Conservation (phyloP, 2,888 invertebrate species). For the Oscheius myriophilus region DNA sequence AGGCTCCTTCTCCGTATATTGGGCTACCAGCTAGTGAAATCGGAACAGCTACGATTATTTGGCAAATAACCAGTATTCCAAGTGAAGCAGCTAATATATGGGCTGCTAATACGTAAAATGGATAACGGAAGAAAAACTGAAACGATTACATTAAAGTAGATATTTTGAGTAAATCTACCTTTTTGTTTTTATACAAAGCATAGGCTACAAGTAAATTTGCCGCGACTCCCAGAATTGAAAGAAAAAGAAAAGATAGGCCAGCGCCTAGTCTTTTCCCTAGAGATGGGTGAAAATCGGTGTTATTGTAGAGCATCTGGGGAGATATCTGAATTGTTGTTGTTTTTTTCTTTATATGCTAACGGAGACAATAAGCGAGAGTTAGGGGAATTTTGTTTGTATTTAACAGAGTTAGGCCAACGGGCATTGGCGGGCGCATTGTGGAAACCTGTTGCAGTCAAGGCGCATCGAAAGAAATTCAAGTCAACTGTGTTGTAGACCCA, state of each 20-base stretch:
- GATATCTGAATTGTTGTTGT: conserved; percentile 11
- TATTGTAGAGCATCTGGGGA: conserved; percentile 9
- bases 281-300: conserved; percentile 18
- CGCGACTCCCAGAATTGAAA: conserved; percentile 4
- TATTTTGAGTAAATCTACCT: conserved; percentile 7
- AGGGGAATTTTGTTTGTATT: background rate
- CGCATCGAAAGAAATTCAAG: too few relatives aligned
- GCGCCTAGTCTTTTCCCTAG: conserved; percentile 23
- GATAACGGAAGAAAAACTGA: conserved; percentile 28
- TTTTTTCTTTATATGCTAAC: too few relatives aligned
- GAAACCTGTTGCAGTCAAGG: too few relatives aligned
- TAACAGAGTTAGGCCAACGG: conserved; percentile 1
- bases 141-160: background rate
- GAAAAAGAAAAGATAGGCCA: conserved; percentile 20
- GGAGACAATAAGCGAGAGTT: background rate
- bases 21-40: conserved; percentile 22
- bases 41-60: conserved; percentile 26
- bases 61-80: conserved; percentile 19
- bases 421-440: background rate
- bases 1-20: conserved; percentile 25
- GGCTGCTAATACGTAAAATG: conserved; percentile 21
- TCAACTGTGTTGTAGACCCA: too few relatives aligned
- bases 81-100: conserved; percentile 17
- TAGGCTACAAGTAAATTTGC: conserved; percentile 19
- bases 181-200: conserved; percentile 23